Base-by-base conservation (phyloP, 1,140 invertebrate species). In the Zaprionus capensis region DNA sequence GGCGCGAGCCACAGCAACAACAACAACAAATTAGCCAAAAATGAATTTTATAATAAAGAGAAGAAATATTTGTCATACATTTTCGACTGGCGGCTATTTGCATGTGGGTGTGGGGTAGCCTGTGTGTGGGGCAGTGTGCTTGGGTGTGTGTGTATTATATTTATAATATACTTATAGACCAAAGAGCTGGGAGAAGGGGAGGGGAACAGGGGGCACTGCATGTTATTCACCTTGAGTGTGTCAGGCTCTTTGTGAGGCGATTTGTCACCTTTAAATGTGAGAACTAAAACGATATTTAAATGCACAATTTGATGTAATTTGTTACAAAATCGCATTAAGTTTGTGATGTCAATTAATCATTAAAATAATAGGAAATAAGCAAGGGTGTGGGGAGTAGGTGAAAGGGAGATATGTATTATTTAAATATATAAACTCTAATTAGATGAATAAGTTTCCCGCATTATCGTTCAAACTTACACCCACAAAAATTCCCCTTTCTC, bases 161-260 rank as follows among this genome's bases (percentile, higher is more conserved):
- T 11, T 22, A 34, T 34, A 22, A 14, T 17, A 15, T 41, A n/a
- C 15, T 41, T 9, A 46, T 46, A 17, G 6, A 17, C 9, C 34
- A 31, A 26, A 26, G 24, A 5, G 24, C 5, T 15, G 57, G 58
- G 12, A 12, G 22, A 11, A 41, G 57, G 65, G 51, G 4, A 6
- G 22, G 44, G 31, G 38, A 28, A 11, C n/a, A 3, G 36, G 4
- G 12, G 14, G 0, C 28, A 62, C 26, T 51, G 55, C 57, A 56
- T 71, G 81, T 80, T 82, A 76, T 82, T 82, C 81, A 84, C 72
- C 71, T 74, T 74, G 57, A 56, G 36, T 49, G 57, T 62, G 55
- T 24, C 58, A 41, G 51, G 53, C 28, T 46, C 70, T 58, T 66
- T 66, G 38, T 66, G 62, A 20, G 20, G 7, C 11, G 26, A 44